A percentile compares a stretch with the other conserved stretches of the same genome.
Evolutionary conservation across 2,113 vertebrate genomes (phyloP).

Genomic region (Mobula birostris): DNA sequence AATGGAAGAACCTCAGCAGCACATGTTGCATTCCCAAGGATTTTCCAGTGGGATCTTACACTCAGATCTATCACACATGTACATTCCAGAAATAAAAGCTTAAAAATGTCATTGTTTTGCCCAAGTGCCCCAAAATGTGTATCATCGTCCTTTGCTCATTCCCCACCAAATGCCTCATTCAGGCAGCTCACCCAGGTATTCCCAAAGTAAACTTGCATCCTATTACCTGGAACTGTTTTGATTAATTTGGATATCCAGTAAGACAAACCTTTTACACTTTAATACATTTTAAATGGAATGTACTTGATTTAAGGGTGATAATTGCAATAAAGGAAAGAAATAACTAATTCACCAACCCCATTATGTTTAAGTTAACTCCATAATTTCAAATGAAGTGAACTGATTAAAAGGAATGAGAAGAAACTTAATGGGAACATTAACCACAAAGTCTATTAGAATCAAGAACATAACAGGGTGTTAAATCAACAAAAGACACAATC

Average conservation of each 20-base stretch:
- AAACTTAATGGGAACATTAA: conserved; percentile 7
- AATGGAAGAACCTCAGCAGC: background rate
- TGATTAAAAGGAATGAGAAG: conserved; percentile 22
- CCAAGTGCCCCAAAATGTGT: background rate
- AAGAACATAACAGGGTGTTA: background rate
- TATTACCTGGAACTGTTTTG: background rate
- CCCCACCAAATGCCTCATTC: background rate
- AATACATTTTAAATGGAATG: background rate
- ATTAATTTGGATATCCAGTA: background rate
- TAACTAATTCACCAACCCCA: background rate
- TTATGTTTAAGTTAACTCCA: background rate
- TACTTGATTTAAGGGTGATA: background rate
- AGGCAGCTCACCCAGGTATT: background rate
- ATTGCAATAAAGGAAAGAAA: background rate
- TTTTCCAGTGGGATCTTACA: background rate
- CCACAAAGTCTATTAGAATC: background rate
- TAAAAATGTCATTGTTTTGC: too few species aligned
- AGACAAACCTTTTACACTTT: background rate
- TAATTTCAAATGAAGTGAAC: conserved; percentile 12
- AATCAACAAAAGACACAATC: background rate
- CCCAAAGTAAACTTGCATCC: background rate
- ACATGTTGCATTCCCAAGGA: background rate
- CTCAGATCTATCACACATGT: background rate
- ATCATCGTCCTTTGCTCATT: background rate
- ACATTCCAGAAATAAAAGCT: background rate